These are phyloP conservation scores for Enteromius afrohamiltoni DNA, from an alignment of 2,797 vertebrate genomes.

Conservation along the genomic window DNA sequence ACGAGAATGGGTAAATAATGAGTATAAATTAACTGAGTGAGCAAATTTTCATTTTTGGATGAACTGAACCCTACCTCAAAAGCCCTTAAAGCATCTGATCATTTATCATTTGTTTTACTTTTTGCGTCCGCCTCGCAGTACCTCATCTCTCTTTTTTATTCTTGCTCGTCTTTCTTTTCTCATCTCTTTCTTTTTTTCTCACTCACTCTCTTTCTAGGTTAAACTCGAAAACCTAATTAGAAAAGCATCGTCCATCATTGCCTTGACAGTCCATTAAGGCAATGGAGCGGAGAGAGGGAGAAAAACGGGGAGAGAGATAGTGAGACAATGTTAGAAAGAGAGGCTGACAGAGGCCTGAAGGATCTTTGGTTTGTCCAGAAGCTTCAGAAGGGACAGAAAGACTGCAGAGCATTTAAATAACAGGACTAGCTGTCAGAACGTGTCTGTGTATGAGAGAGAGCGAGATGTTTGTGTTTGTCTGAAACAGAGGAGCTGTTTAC, in stretches of 20 bases:
- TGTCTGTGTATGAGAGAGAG: constrained; percentile 13
- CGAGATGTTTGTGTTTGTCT: constrained; percentile 7
- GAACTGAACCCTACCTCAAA: background rate
- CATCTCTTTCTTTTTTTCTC: constrained; percentile 14
- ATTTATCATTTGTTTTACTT: constrained; percentile 8
- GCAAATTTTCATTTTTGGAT: background rate
- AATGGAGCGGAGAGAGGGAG: constrained; percentile 45
- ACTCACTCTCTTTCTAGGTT: constrained; percentile 36
- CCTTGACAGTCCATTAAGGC: constrained; percentile 61
- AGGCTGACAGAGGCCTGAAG: constrained; percentile 39
- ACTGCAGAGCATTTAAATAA: constrained; percentile 45
- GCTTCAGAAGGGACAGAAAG: constrained; percentile 10
- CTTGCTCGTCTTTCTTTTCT: constrained; percentile 31
- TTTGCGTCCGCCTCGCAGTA: background rate
- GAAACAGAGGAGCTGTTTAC: background rate
- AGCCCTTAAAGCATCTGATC: background rate
- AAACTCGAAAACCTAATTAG: constrained; percentile 63
- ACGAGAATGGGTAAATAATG: background rate
- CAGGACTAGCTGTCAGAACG: constrained; percentile 26
- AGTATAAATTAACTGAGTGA: background rate
- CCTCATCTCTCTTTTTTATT: constrained; percentile 25
- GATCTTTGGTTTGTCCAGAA: constrained; percentile 30
- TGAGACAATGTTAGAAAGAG: background rate
- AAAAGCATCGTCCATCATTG: constrained; percentile 60
- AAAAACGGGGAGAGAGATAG: background rate